Base-by-base conservation (phyloP, 2,888 invertebrate species). In the Pterostichus madidus region DNA sequence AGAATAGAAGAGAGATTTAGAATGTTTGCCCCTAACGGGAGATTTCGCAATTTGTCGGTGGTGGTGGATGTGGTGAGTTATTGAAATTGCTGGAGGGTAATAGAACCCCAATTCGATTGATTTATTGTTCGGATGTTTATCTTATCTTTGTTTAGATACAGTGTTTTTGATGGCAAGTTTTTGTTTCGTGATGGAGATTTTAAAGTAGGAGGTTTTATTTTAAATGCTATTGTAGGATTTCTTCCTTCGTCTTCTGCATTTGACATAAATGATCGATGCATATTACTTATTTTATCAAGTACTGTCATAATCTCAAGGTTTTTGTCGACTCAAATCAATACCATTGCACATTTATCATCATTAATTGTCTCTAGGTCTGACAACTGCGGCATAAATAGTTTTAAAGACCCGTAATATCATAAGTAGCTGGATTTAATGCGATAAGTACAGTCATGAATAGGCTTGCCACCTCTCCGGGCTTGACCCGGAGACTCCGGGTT, bases 101-200 rank as follows among this genome's bases (percentile, higher is more conserved):
- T 64, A 64, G 13, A 64, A 11, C 39, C 13, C 13, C 64, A 13
- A 35, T 32, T 8, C 61, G n/a, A 61, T 64, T 64, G 64, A 64
- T 64, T 64, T 64, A 64, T 64, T 64, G 39, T 39, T 5, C 13
- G 64, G 64, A 35, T 64, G 64, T 64, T 64, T 39, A 64, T 64
- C 64, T 64, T 39, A 64, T 64, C 64, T 13, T 32, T 13, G 15
- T 13, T 35, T 5, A 13, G 39, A 64, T 64, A 35, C 64, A 13
- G 13, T 35, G 39, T 64, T 64, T 64, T 64, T 39, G 39, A 64
- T 64, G 32, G 64, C 32, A 35, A 32, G 10, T 32, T 32, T 56
- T 24, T 24, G 56, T 13, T n/a, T n/a, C n/a, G n/a, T n/a, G n/a
- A n/a, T 56, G 13, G 56, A 11, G 7, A 59, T 8, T 59, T 59